These are phyloP conservation scores for Noctua pronuba DNA, from an alignment of 2,888 invertebrate genomes.

Conservation along the genomic window DNA sequence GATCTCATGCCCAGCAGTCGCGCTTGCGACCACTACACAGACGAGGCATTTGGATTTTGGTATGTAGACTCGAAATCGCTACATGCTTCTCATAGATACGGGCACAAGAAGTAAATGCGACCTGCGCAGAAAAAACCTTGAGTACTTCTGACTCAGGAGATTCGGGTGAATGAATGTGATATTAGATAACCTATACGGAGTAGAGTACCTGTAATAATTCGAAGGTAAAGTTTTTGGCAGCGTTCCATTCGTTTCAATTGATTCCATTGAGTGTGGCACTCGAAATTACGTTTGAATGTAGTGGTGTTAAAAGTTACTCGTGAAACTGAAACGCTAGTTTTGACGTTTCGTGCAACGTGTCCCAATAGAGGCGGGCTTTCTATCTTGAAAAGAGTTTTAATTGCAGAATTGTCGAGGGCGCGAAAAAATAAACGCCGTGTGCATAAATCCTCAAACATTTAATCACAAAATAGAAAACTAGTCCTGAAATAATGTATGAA, in stretches of 20 bases:
- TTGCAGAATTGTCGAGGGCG: neutral
- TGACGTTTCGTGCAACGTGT: neutral
- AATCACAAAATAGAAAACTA: neutral
- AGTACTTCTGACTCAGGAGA: constrained; percentile 24
- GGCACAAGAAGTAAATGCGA: neutral
- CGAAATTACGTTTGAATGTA: constrained; percentile 10
- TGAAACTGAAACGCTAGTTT: neutral
- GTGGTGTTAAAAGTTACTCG: constrained; percentile 8
- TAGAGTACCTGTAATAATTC: constrained; percentile 43
- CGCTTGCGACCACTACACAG: too few relatives aligned
- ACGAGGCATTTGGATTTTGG: neutral
- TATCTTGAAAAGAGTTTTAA: neutral
- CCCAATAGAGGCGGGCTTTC: neutral
- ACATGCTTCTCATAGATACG: neutral
- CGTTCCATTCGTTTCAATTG: constrained; percentile 37
- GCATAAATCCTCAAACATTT: neutral
- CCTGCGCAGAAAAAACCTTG: constrained; percentile 12
- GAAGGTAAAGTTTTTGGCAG: constrained; percentile 40
- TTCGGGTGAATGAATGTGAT: constrained; percentile 41
- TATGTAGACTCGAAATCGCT: neutral
- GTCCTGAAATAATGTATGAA: neutral
- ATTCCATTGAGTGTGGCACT: constrained; percentile 3
- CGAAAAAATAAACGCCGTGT: neutral
- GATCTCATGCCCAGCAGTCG: too few relatives aligned
- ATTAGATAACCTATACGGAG: constrained; percentile 45